A percentile compares a stretch with the other conserved stretches of the same genome.
Conservation (phyloP, 2,797 vertebrate genomes). For the Siniperca scherzeri region DNA sequence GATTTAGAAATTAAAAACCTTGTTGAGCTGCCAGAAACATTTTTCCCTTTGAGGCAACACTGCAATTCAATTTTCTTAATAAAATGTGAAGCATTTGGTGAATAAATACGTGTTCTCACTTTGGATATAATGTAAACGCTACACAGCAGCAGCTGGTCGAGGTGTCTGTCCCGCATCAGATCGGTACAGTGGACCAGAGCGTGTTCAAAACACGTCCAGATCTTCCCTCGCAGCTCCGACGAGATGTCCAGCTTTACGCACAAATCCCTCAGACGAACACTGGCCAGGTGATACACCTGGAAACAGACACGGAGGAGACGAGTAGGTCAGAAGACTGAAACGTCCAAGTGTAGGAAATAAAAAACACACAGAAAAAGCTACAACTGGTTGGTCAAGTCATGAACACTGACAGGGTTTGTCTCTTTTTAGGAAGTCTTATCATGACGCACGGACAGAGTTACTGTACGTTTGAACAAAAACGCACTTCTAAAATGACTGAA, state of each 20-base stretch:
- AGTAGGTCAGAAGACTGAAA: not conserved
- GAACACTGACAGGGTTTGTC: no score
- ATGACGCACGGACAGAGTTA: no score
- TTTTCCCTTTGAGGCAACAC: not conserved
- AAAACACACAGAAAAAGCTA: no score
- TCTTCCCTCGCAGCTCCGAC: conserved; percentile 92
- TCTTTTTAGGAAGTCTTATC: no score
- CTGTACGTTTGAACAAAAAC: no score
- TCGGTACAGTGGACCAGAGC: conserved; percentile 91
- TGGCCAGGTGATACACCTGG: conserved; percentile 97
- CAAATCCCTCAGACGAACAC: conserved; percentile 94
- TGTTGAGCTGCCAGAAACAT: not conserved
- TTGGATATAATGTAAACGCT: conserved; percentile 96
- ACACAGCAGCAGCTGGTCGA: conserved; percentile 97
- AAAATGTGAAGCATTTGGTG: not conserved
- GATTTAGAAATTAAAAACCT: conserved; percentile 3
- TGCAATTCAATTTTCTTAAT: not conserved
- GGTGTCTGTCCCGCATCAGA: conserved; percentile 93
- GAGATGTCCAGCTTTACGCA: conserved; percentile 94
- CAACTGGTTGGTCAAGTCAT: no score
- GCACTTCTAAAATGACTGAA: not conserved
- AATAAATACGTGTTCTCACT: conserved; percentile 69
- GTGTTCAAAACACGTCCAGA: conserved; percentile 98
- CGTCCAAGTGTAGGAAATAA: not conserved
- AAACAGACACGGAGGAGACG: accelerated